A percentile compares a stretch with the other conserved stretches of the same genome.
Conservation (phyloP, 1,140 invertebrate genomes). For the Pseudomyrmex dendroicus region DNA sequence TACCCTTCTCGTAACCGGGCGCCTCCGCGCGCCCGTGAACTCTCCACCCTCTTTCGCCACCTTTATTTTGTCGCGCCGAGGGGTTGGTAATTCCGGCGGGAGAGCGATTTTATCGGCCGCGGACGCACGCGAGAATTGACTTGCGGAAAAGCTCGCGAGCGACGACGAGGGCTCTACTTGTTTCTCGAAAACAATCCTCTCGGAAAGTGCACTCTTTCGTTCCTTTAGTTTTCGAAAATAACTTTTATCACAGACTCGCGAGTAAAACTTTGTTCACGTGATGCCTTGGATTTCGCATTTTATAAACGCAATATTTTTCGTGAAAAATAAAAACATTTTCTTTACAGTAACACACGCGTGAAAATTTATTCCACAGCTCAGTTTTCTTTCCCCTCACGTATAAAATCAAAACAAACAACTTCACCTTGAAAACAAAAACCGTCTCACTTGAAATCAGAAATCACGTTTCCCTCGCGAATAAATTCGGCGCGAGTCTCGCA, state of each 20-base stretch:
- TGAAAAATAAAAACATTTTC: background rate
- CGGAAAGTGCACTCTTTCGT: too few relatives aligned
- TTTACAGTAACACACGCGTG: background rate
- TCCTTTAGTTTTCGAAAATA: background rate
- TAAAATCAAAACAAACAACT: too few relatives aligned
- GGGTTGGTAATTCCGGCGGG: conserved; percentile 73
- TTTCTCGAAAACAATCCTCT: background rate
- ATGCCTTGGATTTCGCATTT: too few relatives aligned
- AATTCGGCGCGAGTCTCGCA: background rate
- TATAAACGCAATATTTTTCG: background rate
- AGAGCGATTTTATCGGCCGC: conserved; percentile 82
- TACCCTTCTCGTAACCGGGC: background rate
- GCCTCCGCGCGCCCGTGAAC: background rate
- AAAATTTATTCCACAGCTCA: too few relatives aligned
- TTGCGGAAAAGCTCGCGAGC: conserved; percentile 73
- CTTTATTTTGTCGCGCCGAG: conserved; percentile 56
- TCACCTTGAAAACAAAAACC: background rate
- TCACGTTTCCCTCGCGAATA: background rate
- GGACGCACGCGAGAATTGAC: conserved; percentile 26
- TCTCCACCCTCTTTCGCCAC: conserved; percentile 31
- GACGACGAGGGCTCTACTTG: conserved; percentile 76
- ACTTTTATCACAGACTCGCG: background rate
- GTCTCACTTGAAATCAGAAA: background rate
- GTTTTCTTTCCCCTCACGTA: background rate
- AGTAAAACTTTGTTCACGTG: too few relatives aligned